A percentile compares a stretch with the other conserved stretches of the same genome.
These are phyloP conservation scores for Oxygymnocypris stewartii DNA, from an alignment of 2,113 vertebrate genomes.

Conservation along the genomic window DNA sequence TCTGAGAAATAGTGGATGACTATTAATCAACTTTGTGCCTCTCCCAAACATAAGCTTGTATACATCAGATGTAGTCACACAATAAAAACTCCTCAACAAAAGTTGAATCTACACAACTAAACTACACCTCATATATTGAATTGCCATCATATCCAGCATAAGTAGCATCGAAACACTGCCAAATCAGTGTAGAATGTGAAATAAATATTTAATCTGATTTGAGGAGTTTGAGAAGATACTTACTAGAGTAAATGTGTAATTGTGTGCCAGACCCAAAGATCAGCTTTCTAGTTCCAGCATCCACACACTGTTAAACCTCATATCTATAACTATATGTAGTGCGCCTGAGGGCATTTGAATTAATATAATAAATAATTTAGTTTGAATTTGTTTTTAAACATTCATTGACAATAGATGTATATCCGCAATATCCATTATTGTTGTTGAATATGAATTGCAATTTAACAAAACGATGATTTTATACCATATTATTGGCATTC, in stretches of 20 bases:
- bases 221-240: not conserved
- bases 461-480: not conserved
- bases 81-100: not conserved
- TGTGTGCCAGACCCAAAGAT: conserved; percentile 39
- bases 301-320: conserved; percentile 10
- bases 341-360: not conserved
- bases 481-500: too few species aligned
- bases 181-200: not conserved
- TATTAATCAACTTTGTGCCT: conserved; percentile 36
- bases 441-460: not conserved
- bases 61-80: not conserved
- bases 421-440: not conserved
- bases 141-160: not conserved
- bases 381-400: not conserved
- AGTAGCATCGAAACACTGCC: not conserved
- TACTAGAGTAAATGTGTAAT: conserved; percentile 25
- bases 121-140: not conserved
- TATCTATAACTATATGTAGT: conserved; percentile 1
- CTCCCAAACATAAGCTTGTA: conserved; percentile 47
- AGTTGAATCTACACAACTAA: not conserved
- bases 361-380: not conserved
- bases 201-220: not conserved
- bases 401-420: not conserved
- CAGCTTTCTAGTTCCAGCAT: not conserved
- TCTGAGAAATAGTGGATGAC: not conserved